phyloP scores from a whole-genome alignment of 2,888 invertebrate species.

The Eristalis tenax region DNA sequence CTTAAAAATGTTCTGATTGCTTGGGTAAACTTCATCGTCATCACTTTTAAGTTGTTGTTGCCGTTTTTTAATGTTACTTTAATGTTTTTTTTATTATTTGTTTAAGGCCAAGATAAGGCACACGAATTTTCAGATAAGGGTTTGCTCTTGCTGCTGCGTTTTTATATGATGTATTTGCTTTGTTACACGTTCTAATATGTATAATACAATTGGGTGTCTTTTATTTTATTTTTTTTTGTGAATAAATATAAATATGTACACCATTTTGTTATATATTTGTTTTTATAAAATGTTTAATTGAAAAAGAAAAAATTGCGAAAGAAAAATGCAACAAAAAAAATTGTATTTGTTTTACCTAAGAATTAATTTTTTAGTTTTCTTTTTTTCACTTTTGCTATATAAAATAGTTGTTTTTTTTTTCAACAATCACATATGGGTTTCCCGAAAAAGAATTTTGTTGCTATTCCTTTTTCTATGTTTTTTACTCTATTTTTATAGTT shows the following conservation, averaged over 20 bases:
- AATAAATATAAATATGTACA: constrained; percentile 56
- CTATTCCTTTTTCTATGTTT: neutral
- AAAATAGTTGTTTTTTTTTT: constrained; percentile 56
- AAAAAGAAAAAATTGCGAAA: neutral
- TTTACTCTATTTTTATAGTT: constrained; percentile 25
- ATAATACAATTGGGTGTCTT: constrained; percentile 40
- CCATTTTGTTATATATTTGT: constrained; percentile 22
- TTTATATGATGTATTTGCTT: constrained; percentile 24
- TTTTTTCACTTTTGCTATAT: constrained; percentile 54
- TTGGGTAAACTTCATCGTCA: constrained; percentile 38
- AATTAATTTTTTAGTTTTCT: constrained; percentile 5
- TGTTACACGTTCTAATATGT: constrained; percentile 21
- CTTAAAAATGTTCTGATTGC: constrained; percentile 63
- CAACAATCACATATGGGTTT: constrained; percentile 64
- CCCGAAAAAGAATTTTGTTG: constrained; percentile 49
- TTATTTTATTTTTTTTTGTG: constrained; percentile 26
- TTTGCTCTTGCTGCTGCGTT: constrained; percentile 41
- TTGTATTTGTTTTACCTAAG: constrained; percentile 44
- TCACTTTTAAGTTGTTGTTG: constrained; percentile 58
- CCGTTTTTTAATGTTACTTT: constrained; percentile 31
- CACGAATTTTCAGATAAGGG: constrained; percentile 73
- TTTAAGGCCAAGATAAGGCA: constrained; percentile 76
- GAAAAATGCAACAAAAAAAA: constrained; percentile 26
- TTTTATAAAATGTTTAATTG: constrained; percentile 1
- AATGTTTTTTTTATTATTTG: constrained; percentile 45